Evolutionary conservation across 2,888 invertebrate species (phyloP).

Genomic region (Chirona hameri): DNA sequence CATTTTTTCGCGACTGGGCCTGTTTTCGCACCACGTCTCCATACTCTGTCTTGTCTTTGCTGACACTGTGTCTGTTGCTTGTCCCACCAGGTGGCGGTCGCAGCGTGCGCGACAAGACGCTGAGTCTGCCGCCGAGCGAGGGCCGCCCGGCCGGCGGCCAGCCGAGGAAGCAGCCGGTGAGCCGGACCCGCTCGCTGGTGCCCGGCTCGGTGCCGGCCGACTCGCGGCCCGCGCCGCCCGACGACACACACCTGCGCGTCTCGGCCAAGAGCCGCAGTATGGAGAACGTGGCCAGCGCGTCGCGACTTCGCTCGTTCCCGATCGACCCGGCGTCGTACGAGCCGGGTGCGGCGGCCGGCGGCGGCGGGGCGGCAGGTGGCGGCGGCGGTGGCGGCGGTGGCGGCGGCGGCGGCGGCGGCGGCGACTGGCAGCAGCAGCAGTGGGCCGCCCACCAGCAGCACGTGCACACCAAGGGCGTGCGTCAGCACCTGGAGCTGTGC

Average conservation of each 20-base stretch:
- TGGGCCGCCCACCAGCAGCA: background rate
- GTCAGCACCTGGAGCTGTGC: constrained; percentile 26
- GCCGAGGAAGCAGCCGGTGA: constrained; percentile 36
- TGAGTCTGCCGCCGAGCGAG: constrained; percentile 52
- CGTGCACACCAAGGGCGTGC: constrained; percentile 8
- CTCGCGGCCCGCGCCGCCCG: constrained; percentile 35
- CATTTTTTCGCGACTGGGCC: no score
- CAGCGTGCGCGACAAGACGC: constrained; percentile 49
- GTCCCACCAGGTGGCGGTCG: constrained; percentile 44
- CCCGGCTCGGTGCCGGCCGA: constrained; percentile 35
- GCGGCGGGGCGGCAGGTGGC: background rate
- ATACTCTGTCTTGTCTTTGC: background rate
- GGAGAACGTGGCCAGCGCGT: constrained; percentile 43
- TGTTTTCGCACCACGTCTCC: no score
- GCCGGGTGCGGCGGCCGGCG: constrained; percentile 37
- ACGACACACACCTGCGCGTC: constrained; percentile 49
- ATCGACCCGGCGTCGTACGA: constrained; percentile 34
- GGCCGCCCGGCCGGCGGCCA: constrained; percentile 28
- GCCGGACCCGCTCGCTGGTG: constrained; percentile 37
- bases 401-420: background rate
- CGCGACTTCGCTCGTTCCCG: constrained; percentile 1
- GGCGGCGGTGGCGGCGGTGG: no score
- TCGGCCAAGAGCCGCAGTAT: constrained; percentile 63
- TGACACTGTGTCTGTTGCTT: background rate
- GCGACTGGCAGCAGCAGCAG: background rate